Conservation (phyloP, 1,140 invertebrate genomes). For the Rhynchophorus ferrugineus region DNA sequence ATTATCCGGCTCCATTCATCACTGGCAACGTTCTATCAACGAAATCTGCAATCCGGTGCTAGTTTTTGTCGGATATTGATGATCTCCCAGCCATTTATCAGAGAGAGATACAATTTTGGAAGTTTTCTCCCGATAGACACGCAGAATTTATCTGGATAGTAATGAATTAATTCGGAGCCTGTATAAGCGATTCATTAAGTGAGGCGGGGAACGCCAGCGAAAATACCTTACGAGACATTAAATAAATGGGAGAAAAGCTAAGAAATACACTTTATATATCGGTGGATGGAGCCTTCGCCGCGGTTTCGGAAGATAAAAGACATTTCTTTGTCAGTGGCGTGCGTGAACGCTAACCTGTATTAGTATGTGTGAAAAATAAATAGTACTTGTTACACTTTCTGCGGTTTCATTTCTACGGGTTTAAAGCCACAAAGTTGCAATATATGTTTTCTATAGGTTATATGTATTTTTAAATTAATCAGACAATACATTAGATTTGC, state of each 20-base stretch:
- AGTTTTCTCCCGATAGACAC: not conserved
- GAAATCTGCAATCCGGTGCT: no score
- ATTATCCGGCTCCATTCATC: no score
- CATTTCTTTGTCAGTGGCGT: not conserved
- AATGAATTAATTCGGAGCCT: constrained; percentile 5
- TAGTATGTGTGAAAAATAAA: no score
- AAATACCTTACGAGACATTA: constrained; percentile 1
- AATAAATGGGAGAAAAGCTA: not conserved
- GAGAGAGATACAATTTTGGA: not conserved
- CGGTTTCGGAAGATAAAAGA: not conserved
- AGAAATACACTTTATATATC: constrained; percentile 2
- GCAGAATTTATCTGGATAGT: constrained; percentile 6
- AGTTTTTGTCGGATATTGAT: no score
- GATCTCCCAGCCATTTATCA: not conserved
- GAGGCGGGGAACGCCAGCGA: not conserved
- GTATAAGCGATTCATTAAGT: constrained; percentile 4
- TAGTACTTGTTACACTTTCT: no score
- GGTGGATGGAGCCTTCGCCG: not conserved
- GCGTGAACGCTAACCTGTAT: no score
- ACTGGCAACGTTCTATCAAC: no score
- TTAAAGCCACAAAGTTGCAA: no score
- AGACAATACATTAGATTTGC: no score
- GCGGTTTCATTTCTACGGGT: no score
- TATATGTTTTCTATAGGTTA: no score
- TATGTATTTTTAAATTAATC: no score